Conservation (phyloP, 2,888 invertebrate genomes). For the Pammene aurita region DNA sequence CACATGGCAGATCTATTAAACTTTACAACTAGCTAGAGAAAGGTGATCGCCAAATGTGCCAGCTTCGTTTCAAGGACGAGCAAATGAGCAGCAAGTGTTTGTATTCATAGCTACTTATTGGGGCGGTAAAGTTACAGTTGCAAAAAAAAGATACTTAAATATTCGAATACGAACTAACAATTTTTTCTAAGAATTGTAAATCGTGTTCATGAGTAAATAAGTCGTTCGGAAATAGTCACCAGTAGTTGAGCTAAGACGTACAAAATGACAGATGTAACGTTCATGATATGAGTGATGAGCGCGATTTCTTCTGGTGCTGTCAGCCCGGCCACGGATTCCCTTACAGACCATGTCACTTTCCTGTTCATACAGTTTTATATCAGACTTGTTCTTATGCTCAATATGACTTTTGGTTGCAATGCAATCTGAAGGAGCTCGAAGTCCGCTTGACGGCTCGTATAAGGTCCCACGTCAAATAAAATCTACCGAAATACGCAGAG, state of each 20-base stretch:
- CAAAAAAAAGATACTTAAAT: constrained; percentile 11
- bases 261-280: constrained; percentile 56
- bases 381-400: too few species aligned
- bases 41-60: constrained; percentile 71
- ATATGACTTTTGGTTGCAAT: too few species aligned
- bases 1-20: constrained; percentile 76
- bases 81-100: constrained; percentile 44
- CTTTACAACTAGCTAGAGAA: constrained; percentile 73
- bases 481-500: too few species aligned
- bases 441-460: too few species aligned
- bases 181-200: constrained; percentile 42
- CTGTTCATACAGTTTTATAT: too few species aligned
- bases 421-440: too few species aligned
- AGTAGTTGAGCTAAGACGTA: constrained; percentile 48
- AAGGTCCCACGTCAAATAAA: too few species aligned
- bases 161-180: too few species aligned
- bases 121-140: constrained; percentile 33
- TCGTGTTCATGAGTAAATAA: constrained; percentile 45
- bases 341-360: neutral
- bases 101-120: constrained; percentile 44
- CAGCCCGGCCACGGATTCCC: too few species aligned
- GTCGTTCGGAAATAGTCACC: constrained; percentile 57
- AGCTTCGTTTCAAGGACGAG: constrained; percentile 60
- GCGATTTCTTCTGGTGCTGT: constrained; percentile 29
- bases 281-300: neutral